Evolutionary conservation across 2,888 invertebrate genomes (phyloP).

Genomic region (Ariolimax columbianus): DNA sequence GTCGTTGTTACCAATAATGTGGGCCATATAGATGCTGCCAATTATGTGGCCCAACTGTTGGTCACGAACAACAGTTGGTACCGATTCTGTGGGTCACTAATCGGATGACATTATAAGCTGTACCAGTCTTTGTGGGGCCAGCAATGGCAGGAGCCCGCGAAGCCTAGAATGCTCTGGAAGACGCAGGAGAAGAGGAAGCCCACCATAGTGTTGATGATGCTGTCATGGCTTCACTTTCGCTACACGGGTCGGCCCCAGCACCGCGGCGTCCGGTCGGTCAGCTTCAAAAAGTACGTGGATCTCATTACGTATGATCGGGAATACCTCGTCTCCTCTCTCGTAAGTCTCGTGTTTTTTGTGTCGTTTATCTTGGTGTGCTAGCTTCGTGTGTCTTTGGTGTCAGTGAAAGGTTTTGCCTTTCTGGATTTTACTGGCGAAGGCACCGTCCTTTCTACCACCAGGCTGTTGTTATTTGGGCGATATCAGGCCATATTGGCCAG

Average conservation of each 20-base stretch:
- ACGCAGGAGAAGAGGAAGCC: constrained; percentile 26
- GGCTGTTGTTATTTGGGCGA: no score
- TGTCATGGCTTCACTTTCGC: constrained; percentile 71
- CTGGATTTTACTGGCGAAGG: no score
- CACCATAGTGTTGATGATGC: constrained; percentile 59
- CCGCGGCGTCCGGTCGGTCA: constrained; percentile 68
- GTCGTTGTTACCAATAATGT: no score
- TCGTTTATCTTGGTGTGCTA: neutral
- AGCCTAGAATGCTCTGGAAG: constrained; percentile 35
- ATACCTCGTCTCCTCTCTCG: constrained; percentile 58
- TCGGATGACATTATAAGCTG: no score
- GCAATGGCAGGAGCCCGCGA: neutral
- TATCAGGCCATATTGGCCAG: no score
- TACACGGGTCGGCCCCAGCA: constrained; percentile 63
- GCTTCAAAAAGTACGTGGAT: constrained; percentile 76
- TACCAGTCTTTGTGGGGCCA: neutral
- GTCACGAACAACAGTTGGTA: no score
- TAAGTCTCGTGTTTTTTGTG: constrained; percentile 56
- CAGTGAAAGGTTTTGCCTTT: no score
- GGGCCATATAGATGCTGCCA: no score
- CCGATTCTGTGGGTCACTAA: no score
- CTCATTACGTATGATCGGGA: constrained; percentile 74
- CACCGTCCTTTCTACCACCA: no score
- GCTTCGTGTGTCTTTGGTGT: no score
- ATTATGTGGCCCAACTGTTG: no score